These are phyloP conservation scores for Philopedon plagiatum DNA, from an alignment of 2,888 invertebrate genomes.

Conservation along the genomic window DNA sequence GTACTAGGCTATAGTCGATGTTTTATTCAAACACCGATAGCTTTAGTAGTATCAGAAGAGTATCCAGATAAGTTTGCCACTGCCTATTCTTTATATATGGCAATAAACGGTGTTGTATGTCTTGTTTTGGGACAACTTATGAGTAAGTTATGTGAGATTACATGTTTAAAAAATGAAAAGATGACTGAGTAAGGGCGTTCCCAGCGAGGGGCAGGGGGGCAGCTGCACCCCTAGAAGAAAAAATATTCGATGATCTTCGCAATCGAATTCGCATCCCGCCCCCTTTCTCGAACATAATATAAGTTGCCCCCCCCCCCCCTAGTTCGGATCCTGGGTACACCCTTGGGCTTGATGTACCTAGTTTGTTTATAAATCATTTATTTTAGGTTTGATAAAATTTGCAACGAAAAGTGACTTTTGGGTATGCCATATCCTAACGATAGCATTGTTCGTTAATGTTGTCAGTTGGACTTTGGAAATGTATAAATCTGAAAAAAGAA, in stretches of 20 bases:
- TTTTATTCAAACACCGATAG: slow-evolving; percentile 79
- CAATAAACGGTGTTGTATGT: slow-evolving; percentile 78
- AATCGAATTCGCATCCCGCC: too few species aligned
- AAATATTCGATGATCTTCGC: too few species aligned
- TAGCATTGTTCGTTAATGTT: slow-evolving; percentile 77
- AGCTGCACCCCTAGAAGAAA: too few species aligned
- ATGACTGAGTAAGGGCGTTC: too few species aligned
- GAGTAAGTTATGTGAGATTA: too few species aligned
- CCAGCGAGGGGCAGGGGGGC: too few species aligned
- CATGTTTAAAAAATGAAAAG: too few species aligned
- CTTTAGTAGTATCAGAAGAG: slow-evolving; percentile 79
- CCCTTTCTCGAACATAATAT: too few species aligned
- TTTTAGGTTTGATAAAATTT: slow-evolving; percentile 75
- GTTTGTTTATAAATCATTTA: too few species aligned
- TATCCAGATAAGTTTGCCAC: slow-evolving; percentile 80
- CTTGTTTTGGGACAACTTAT: slow-evolving; percentile 78
- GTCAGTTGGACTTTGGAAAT: slow-evolving; percentile 79
- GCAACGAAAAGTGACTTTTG: slow-evolving; percentile 77
- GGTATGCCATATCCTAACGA: slow-evolving; percentile 78
- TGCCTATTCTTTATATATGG: slow-evolving; percentile 81
- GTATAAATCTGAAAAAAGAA: not conserved
- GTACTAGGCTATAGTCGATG: slow-evolving; percentile 79
- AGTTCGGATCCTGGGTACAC: too few species aligned
- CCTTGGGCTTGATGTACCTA: too few species aligned
- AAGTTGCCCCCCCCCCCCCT: too few species aligned